Conservation (phyloP, 37 sponge, comb jelly and placozoan genomes). For the Sycon ciliatum region DNA sequence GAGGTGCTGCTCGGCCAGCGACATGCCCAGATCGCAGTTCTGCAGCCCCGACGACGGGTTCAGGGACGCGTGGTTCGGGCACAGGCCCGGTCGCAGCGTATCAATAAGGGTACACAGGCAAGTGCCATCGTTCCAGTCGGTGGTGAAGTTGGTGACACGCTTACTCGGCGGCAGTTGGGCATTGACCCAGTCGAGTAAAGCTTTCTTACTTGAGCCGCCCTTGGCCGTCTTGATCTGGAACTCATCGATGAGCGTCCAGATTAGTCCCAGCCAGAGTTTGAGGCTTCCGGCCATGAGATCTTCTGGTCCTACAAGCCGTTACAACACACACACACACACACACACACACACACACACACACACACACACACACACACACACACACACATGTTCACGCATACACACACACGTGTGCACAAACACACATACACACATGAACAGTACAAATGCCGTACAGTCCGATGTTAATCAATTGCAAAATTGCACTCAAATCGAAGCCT, state of each 20-base stretch:
- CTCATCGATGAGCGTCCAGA: conserved; percentile 71
- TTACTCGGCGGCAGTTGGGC: conserved; percentile 51
- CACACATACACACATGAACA: too few species aligned
- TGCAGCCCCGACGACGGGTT: conserved; percentile 34
- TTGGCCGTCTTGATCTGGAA: conserved; percentile 61
- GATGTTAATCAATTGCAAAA: too few species aligned
- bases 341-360: too few species aligned
- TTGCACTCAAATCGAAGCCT: too few species aligned
- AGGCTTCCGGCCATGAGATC: conserved; percentile 50
- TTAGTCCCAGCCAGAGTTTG: conserved; percentile 54
- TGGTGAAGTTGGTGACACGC: conserved; percentile 71
- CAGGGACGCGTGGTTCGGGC: conserved; percentile 61
- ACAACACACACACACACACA: too few species aligned
- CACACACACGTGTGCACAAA: too few species aligned
- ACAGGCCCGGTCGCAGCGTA: conserved; percentile 58
- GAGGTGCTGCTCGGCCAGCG: conserved; percentile 60
- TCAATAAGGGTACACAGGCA: conserved; percentile 76
- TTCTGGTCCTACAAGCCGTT: conserved; percentile 41
- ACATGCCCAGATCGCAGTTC: conserved; percentile 70
- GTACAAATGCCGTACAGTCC: too few species aligned
- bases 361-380: too few species aligned
- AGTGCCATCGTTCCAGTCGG: conserved; percentile 78
- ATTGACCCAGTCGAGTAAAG: conserved; percentile 77
- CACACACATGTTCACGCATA: too few species aligned
- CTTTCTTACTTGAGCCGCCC: conserved; percentile 60